phyloP scores from a whole-genome alignment of 2,797 vertebrate genomes.

The Pangasius mekongensis region DNA sequence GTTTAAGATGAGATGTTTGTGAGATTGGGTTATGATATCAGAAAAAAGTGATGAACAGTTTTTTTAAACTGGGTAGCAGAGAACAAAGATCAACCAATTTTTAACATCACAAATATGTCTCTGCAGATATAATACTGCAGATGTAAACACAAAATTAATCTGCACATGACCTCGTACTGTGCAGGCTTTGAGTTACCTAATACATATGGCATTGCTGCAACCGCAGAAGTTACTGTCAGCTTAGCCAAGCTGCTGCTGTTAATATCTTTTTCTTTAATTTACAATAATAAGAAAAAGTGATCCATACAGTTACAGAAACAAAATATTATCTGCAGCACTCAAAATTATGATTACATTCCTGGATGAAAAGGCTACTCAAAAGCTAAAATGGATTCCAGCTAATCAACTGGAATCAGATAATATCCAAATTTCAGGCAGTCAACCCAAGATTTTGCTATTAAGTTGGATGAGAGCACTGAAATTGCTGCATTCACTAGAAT shows the following conservation, averaged over 20 bases:
- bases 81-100: background rate
- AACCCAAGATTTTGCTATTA: conserved; percentile 8
- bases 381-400: background rate
- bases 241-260: background rate
- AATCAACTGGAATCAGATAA: background rate
- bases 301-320: background rate
- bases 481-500: background rate
- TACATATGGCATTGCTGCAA: too few relatives aligned
- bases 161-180: too few relatives aligned
- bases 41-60: background rate
- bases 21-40: background rate
- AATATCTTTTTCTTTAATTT: too few relatives aligned
- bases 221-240: background rate
- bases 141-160: background rate
- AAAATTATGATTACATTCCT: background rate
- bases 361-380: background rate
- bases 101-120: too few relatives aligned
- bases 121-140: background rate
- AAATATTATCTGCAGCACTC: background rate
- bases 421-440: background rate
- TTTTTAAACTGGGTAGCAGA: background rate
- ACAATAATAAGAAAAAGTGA: background rate
- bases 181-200: too few relatives aligned
- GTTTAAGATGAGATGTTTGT: background rate
- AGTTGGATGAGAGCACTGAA: background rate